Base-by-base conservation (phyloP, 2,797 vertebrate genomes). In the Australoheros facetus region DNA sequence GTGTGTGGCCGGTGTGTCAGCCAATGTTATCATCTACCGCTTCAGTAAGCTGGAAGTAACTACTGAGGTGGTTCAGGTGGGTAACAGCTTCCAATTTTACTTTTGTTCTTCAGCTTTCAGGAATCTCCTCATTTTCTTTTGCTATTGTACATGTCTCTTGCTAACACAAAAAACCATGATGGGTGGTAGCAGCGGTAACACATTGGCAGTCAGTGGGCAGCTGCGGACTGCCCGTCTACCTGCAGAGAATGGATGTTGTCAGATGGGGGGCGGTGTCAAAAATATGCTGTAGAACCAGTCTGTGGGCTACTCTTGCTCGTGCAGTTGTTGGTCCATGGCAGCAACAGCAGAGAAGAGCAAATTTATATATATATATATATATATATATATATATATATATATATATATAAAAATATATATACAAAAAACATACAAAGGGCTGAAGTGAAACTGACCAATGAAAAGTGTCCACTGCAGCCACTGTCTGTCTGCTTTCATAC, bases 31-130 rank as follows among this genome's bases (percentile, higher is more conserved):
- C 91, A 94, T 99, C 93, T 99, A 99, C 87, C 97, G 97, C 87
- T 99, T 99, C 95, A 99, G 98, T 96, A 98, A 97, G 85, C 97
- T 98, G 87, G 98, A 99, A 94, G 95, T 98, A 88, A 96, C 96
- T 37, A 98, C 97, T 30, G 98, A 99, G 94, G 96, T 97, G 58
- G 96, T 99, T 88, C 97, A 98, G 97, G 98, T 99, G 95, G 92
- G 87, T 64, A 13, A 19, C 2, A 1, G 21, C 39, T 76, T 51
- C 56, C 62, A 51, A 30, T 21, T 48, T 66, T 70, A 48, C 56
- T 28, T 57, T 51, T 48, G n/a, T 14, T n/a, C 34, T 32, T 26
- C 10, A 60, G 7, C 72, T 34, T 30, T 55, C 26, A 74, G 48
- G 82, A 34, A 42, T 60, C 28, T 64, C 1, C 9, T 51, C 11